Evolutionary conservation across 2,113 vertebrate genomes (phyloP).

Genomic region (Cynocephalus volans): DNA sequence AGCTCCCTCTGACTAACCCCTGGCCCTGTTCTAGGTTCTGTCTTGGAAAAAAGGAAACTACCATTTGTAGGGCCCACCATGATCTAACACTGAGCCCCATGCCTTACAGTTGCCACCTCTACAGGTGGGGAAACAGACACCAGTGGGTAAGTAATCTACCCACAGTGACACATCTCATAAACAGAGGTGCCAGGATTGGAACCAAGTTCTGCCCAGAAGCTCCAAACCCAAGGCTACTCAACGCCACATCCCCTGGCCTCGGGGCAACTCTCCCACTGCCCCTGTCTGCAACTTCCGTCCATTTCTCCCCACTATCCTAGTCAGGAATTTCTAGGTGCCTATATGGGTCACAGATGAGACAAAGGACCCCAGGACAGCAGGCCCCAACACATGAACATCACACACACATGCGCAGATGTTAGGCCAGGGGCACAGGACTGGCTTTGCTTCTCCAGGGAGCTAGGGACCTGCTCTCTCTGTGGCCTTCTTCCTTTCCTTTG

Average conservation of each 20-base stretch:
- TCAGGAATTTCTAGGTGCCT: neutral
- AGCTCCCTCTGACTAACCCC: neutral
- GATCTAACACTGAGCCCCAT: neutral
- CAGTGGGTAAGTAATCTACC: neutral
- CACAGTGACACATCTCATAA: neutral
- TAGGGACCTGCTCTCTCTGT: neutral
- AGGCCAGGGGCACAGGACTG: neutral
- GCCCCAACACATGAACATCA: neutral
- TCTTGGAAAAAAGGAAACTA: neutral
- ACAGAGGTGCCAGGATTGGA: neutral
- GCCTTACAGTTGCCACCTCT: too few species aligned
- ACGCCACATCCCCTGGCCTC: fast-evolving
- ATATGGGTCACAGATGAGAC: neutral
- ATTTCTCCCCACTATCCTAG: neutral
- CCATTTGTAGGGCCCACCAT: neutral
- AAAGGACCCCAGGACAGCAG: neutral
- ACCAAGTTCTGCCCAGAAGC: neutral
- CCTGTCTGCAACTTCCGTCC: too few species aligned
- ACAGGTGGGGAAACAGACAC: fast-evolving
- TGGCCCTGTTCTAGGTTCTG: neutral
- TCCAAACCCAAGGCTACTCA: neutral
- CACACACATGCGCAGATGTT: neutral
- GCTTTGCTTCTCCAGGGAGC: neutral
- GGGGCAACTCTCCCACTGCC: neutral
- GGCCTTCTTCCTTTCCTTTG: neutral